Evolutionary conservation across 2,113 vertebrate genomes (phyloP).

Genomic region (Reinhardtius hippoglossoides): DNA sequence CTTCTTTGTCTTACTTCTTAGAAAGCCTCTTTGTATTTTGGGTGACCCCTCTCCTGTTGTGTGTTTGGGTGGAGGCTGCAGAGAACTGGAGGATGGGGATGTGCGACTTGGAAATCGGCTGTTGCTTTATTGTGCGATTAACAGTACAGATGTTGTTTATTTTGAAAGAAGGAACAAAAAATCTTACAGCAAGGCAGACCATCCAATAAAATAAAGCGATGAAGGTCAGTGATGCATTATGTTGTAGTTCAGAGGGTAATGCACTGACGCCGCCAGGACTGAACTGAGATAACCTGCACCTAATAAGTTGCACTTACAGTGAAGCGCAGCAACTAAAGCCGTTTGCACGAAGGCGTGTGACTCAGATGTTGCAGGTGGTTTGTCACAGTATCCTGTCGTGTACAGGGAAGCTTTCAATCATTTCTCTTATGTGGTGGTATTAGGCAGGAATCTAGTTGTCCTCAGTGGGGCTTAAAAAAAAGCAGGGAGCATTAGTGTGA

Average conservation of each 20-base stretch:
- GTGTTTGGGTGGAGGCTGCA: not conserved
- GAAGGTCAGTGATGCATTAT: not conserved
- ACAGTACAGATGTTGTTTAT: not conserved
- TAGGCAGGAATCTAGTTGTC: conserved; percentile 51
- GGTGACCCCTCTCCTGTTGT: not conserved
- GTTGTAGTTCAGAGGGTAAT: not conserved
- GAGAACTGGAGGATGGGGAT: not conserved
- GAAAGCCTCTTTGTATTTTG: not conserved
- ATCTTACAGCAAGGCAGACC: not conserved
- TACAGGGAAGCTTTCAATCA: conserved; percentile 40
- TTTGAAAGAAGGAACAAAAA: not conserved
- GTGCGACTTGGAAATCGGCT: conserved; percentile 3
- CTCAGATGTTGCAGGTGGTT: conserved; percentile 56
- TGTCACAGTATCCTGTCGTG: conserved; percentile 38
- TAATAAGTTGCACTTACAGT: conserved; percentile 2
- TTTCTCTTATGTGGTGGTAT: conserved; percentile 32
- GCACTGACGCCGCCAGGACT: not conserved
- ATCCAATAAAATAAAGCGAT: not conserved
- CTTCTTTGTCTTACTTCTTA: not conserved
- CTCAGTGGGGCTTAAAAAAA: conserved; percentile 61
- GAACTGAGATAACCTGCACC: not conserved
- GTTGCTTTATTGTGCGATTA: not conserved
- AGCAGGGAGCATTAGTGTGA: conserved; percentile 55
- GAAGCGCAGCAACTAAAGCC: not conserved
- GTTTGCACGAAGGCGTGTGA: conserved; percentile 18